phyloP scores from a whole-genome alignment of 2,113 vertebrate species.

The Lucifuga dentata region DNA sequence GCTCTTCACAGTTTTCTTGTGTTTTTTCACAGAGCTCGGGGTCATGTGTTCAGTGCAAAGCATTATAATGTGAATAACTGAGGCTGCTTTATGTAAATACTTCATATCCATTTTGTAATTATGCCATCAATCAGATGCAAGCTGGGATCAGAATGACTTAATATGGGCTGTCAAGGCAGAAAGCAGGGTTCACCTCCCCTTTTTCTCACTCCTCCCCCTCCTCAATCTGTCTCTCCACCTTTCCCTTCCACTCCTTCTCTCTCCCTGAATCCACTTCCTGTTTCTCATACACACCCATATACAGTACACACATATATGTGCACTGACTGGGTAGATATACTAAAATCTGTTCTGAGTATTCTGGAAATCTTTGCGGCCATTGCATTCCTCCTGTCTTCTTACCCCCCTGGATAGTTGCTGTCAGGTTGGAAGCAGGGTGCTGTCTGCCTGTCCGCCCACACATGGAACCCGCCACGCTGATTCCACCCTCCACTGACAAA shows the following conservation, averaged over 20 bases:
- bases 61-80: constrained; percentile 49
- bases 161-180: constrained; percentile 55
- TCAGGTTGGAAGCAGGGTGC: constrained; percentile 66
- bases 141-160: constrained; percentile 57
- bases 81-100: constrained; percentile 59
- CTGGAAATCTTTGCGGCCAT: neutral
- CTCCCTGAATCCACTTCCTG: neutral
- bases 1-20: neutral
- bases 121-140: constrained; percentile 67
- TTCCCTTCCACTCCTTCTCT: neutral
- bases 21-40: constrained; percentile 17
- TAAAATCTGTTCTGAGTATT: constrained; percentile 18
- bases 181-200: constrained; percentile 7
- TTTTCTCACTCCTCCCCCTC: neutral
- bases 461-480: constrained; percentile 55
- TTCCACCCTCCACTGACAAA: constrained; percentile 49
- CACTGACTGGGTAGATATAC: neutral
- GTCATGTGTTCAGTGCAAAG: constrained; percentile 42
- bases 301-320: constrained; percentile 4
- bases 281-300: neutral
- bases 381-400: constrained; percentile 3
- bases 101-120: constrained; percentile 70
- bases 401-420: constrained; percentile 48
- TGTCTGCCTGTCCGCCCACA: constrained; percentile 70
- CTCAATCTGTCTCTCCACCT: constrained; percentile 36